Conservation (phyloP, 1,140 invertebrate genomes). For the Lepidotrigona ventralis region DNA sequence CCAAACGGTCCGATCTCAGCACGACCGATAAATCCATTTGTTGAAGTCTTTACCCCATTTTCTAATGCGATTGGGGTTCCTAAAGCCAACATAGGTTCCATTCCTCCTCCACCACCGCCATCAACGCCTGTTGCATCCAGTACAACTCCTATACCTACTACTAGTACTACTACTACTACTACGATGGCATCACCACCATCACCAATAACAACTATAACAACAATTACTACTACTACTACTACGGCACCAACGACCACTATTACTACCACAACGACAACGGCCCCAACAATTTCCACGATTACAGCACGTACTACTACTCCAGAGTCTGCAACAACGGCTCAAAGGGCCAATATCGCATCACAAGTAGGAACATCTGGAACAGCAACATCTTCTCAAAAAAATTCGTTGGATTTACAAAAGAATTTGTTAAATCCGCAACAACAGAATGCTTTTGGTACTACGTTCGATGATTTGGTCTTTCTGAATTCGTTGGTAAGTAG, state of each 20-base stretch:
- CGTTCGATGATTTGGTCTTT: constrained; percentile 75
- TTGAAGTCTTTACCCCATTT: constrained; percentile 71
- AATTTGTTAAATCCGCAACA: constrained; percentile 53
- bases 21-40: constrained; percentile 67
- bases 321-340: constrained; percentile 17
- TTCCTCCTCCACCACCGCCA: constrained; percentile 12
- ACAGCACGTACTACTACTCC: neutral
- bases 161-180: constrained; percentile 47
- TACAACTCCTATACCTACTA: constrained; percentile 26
- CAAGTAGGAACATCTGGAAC: constrained; percentile 10
- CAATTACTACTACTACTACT: constrained; percentile 42
- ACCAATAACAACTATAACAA: constrained; percentile 44
- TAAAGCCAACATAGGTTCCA: neutral
- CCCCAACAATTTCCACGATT: constrained; percentile 43
- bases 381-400: constrained; percentile 11
- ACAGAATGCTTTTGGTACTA: constrained; percentile 74
- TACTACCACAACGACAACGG: constrained; percentile 30
- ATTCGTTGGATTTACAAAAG: neutral
- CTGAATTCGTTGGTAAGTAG: constrained; percentile 75
- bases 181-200: constrained; percentile 41
- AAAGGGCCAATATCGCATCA: constrained; percentile 35
- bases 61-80: constrained; percentile 31
- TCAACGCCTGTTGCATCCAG: constrained; percentile 35
- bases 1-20: constrained; percentile 55
- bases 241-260: constrained; percentile 14